Base-by-base conservation (phyloP, 2,888 invertebrate genomes). In the Oxycera nigricornis region DNA sequence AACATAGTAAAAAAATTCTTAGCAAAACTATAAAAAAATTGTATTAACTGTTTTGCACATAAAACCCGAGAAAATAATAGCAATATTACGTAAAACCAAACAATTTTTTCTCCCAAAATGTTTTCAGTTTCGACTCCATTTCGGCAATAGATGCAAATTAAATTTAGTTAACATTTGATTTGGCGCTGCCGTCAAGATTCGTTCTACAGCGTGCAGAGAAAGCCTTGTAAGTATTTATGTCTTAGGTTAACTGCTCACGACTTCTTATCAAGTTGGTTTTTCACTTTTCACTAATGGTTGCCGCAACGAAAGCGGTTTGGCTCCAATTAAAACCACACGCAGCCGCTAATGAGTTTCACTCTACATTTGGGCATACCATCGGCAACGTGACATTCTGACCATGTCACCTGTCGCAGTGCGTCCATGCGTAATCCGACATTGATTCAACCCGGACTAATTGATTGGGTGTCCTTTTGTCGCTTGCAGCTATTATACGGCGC, bases 211-310 rank as follows among this genome's bases (percentile, higher is more conserved):
- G 14, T n/a, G 17, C 46, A 46, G 46, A 46, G 46, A 46, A 46
- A 46, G 46, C 17, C 46, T n/a, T 17, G 11, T 11, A 46, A 46
- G 46, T 2, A 46, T n/a, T n/a, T n/a, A 17, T 46, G 46, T 46
- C 46, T 14, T 46, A 14, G 6, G 46, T 11, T n/a, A 3, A 46
- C 17, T 46, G 11, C 17, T 46, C 17, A 46, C 17, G 46, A n/a
- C 46, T 46, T 46, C 46, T 46, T n/a, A 46, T 46, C 46, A 46
- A 46, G 46, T 46, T 14, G 4, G 46, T 17, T 3, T 28, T 68
- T 68, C 50, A 41, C 67, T 68, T 68, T 68, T 41, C 50, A 26
- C 67, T 26, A 41, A 68, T n/a, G 24, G 50, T 17, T 14, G 46
- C 17, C 17, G 46, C 28, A 59, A 46, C n/a, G 59, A 59, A 59